Conservation (phyloP, 2,888 invertebrate genomes). For the Eupithecia insigniata region DNA sequence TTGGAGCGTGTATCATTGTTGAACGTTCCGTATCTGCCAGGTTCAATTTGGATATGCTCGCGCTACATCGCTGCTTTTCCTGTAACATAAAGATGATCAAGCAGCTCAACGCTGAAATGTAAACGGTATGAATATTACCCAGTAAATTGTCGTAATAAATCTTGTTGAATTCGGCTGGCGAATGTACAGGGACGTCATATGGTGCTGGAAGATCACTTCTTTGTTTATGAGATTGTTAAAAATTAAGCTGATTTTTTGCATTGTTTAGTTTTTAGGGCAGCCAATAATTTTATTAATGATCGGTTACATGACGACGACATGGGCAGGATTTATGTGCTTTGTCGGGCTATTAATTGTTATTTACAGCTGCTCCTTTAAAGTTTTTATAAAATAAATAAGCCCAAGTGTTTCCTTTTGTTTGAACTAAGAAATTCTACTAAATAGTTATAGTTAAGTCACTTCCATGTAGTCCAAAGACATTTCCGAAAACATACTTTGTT, state of each 20-base stretch:
- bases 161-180: slow-evolving; percentile 63
- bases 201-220: slow-evolving; percentile 74
- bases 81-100: slow-evolving; percentile 17
- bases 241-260: slow-evolving; percentile 64
- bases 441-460: background rate
- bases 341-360: slow-evolving; percentile 36
- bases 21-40: slow-evolving; percentile 60
- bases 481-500: background rate
- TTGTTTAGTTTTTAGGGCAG: slow-evolving; percentile 57
- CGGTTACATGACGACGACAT: slow-evolving; percentile 56
- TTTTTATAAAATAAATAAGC: background rate
- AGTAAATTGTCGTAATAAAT: slow-evolving; percentile 62
- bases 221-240: slow-evolving; percentile 74
- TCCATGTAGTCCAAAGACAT: background rate
- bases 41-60: slow-evolving; percentile 52
- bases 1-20: slow-evolving; percentile 63
- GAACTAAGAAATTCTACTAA: background rate
- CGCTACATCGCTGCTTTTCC: slow-evolving; percentile 60
- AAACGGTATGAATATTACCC: slow-evolving; percentile 34
- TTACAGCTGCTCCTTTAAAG: slow-evolving; percentile 33
- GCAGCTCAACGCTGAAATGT: slow-evolving; percentile 53
- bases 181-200: slow-evolving; percentile 72
- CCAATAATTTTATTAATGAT: slow-evolving; percentile 60
- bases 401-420: background rate
- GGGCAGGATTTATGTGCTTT: slow-evolving; percentile 46